Conservation (phyloP, 2,797 vertebrate species). For the Bryconaethiops microstoma region DNA sequence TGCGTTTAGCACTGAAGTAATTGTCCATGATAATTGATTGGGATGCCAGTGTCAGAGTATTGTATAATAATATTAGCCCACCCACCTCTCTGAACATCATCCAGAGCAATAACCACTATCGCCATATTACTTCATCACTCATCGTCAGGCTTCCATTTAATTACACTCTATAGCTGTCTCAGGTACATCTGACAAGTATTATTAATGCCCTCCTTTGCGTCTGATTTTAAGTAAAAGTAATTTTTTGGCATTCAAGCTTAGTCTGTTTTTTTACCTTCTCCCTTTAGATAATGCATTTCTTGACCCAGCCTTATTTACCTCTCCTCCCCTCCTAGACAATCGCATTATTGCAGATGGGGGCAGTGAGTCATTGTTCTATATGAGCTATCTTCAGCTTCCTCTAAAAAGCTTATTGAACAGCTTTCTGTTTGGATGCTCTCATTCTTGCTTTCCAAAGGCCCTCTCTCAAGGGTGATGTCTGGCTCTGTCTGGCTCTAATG, state of each 20-base stretch:
- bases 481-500: conserved; percentile 5
- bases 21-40: neutral
- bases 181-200: neutral
- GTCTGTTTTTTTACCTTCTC: neutral
- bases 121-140: neutral
- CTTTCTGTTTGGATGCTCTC: conserved; percentile 5
- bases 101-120: neutral
- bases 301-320: conserved; percentile 17
- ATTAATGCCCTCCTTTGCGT: neutral
- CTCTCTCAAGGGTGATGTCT: neutral
- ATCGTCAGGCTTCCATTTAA: neutral
- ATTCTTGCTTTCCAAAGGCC: neutral
- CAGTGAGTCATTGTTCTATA: conserved; percentile 14
- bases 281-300: conserved; percentile 1
- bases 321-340: conserved; percentile 2
- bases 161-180: neutral
- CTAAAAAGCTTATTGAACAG: conserved; percentile 19
- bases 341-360: conserved; percentile 5
- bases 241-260: neutral
- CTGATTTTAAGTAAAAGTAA: neutral
- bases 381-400: neutral
- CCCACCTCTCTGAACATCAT: neutral
- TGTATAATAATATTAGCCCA: neutral
- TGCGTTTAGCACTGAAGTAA: neutral
- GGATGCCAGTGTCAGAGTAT: neutral